Conservation (phyloP, 1,140 invertebrate genomes). For the Cyrtorhinus lividipennis region DNA sequence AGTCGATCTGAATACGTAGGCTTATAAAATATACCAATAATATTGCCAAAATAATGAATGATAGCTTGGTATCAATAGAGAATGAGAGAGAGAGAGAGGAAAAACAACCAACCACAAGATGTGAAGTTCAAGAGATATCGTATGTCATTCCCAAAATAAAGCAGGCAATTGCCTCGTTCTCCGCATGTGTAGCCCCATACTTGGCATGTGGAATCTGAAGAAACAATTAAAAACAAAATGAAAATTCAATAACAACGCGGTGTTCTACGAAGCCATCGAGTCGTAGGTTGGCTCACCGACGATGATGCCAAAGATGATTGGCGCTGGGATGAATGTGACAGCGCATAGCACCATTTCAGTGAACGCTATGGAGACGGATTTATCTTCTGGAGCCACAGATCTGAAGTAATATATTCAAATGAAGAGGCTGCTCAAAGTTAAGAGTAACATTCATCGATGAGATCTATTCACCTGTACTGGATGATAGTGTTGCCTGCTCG, state of each 20-base stretch:
- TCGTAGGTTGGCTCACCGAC: slow-evolving; percentile 23
- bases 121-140: slow-evolving; percentile 26
- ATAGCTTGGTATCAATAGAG: too few species aligned
- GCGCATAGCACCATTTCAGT: slow-evolving; percentile 26
- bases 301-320: slow-evolving; percentile 31
- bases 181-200: slow-evolving; percentile 30
- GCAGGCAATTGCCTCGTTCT: slow-evolving; percentile 29
- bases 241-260: background rate
- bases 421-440: too few species aligned
- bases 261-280: background rate
- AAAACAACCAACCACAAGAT: slow-evolving; percentile 21
- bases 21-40: too few species aligned
- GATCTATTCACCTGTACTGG: slow-evolving; percentile 26
- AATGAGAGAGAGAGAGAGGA: too few species aligned
- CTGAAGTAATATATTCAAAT: slow-evolving; percentile 26
- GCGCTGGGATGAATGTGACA: slow-evolving; percentile 29
- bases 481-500: slow-evolving; percentile 27
- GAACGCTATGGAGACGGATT: slow-evolving; percentile 29
- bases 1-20: too few species aligned
- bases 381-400: slow-evolving; percentile 29
- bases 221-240: background rate
- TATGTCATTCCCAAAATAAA: slow-evolving; percentile 27
- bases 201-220: slow-evolving; percentile 27
- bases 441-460: slow-evolving; percentile 1
- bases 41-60: too few species aligned